These are phyloP conservation scores for Trissolcus japonicus DNA, from an alignment of 2,888 invertebrate genomes.

Conservation along the genomic window DNA sequence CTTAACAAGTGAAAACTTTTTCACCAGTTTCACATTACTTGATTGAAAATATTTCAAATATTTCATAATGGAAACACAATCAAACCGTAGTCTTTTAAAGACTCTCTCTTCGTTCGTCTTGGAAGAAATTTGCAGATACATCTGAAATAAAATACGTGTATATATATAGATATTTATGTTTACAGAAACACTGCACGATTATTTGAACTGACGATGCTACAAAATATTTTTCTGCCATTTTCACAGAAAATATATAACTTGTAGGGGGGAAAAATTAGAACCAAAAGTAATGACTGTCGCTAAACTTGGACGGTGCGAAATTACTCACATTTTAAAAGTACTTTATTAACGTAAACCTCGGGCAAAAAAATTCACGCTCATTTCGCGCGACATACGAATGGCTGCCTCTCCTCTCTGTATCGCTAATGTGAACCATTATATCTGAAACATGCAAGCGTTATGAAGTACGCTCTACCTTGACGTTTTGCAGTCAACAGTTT, in stretches of 20 bases:
- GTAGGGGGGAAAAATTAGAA: background rate
- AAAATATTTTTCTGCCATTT: too few relatives aligned
- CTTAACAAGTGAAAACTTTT: background rate
- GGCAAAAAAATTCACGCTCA: conserved; percentile 10
- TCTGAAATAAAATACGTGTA: too few relatives aligned
- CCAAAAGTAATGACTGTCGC: conserved; percentile 37
- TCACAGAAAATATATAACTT: too few relatives aligned
- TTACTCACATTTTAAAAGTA: conserved; percentile 45
- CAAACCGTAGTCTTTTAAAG: too few relatives aligned
- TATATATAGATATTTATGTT: too few relatives aligned
- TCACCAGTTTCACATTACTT: too few relatives aligned
- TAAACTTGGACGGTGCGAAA: conserved; percentile 28
- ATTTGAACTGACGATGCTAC: too few relatives aligned
- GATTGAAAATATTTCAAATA: too few relatives aligned
- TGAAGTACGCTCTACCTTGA: conserved; percentile 18
- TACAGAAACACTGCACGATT: too few relatives aligned
- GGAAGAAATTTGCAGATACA: too few relatives aligned
- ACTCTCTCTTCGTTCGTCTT: too few relatives aligned
- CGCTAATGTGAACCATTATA: conserved; percentile 32
- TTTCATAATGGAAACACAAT: background rate
- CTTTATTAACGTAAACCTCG: conserved; percentile 48
- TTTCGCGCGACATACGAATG: conserved; percentile 6
- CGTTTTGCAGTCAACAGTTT: conserved; percentile 12
- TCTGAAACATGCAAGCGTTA: conserved; percentile 17
- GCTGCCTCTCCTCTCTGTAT: background rate